Base-by-base conservation (phyloP, 2,113 vertebrate genomes). In the Thamnaconus septentrionalis region DNA sequence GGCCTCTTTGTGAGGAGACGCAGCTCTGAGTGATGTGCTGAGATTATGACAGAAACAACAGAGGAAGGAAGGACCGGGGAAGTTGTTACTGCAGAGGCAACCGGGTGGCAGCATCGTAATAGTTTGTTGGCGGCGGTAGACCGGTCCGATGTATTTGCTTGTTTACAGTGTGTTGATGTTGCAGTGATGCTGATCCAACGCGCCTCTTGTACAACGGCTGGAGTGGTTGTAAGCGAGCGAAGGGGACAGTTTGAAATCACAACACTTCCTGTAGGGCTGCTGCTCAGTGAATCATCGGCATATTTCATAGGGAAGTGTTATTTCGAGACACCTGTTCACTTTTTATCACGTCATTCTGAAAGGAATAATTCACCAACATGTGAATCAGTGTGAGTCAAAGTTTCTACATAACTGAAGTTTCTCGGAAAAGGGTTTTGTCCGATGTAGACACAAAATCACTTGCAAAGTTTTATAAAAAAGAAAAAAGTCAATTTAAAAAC, bases 1-100 rank as follows among this genome's bases (percentile, higher is more conserved):
- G 84, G 80, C 85, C 78, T 90, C 81, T 70, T 48, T 75, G 78
- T 73, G 84, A 82, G 77, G 83, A 53, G 74, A 89, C 84, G 71
- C 71, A 61, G 64, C 78, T 79, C 18, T 59, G 56, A 51, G 67
- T 10, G 73, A 78, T n/a, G 56, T 71, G 59, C 41, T 53, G 56
- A 71, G 66, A 53, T 44, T 60, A 52, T 56, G 59, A 53, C 63
- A 66, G 59, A 56, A 44, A 65, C 31, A 46, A 7, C 46, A 52
- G 50, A 60, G 46, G 43, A 59, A 41, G 10, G 61, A 43, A 66
- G 41, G 47, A 43, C 61, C 64, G 18, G 64, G 76, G 70, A 84
- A 49, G 50, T 88, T 81, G 79, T 89, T 88, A 89, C 85, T 89
- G 79, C 85, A 86, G 80, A 89, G 85, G 84, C 85, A 89, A 90